phyloP scores from a whole-genome alignment of 1,140 invertebrate genomes.

The Calephelis virginiensis region DNA sequence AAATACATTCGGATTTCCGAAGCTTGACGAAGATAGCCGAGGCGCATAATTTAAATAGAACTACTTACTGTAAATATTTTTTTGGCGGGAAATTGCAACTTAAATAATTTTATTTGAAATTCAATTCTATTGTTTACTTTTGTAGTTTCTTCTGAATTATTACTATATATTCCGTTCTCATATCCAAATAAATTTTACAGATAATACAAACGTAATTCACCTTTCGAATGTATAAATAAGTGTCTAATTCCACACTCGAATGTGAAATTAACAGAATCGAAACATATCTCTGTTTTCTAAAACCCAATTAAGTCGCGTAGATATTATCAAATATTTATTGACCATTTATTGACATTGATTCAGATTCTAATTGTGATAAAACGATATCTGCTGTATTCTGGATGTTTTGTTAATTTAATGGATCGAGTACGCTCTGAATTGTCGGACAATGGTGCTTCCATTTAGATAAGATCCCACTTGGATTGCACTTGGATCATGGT shows the following conservation, averaged over 20 bases:
- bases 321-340: slow-evolving; percentile 13
- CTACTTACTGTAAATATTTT: too few species aligned
- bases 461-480: slow-evolving; percentile 7
- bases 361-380: slow-evolving; percentile 9
- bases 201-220: too few species aligned
- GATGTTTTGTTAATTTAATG: slow-evolving; percentile 2
- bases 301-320: slow-evolving; percentile 5
- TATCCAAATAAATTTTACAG: too few species aligned
- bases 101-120: too few species aligned
- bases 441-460: neutral
- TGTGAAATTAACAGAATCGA: neutral
- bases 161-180: too few species aligned
- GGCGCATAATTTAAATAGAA: too few species aligned
- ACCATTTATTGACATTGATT: slow-evolving; percentile 12
- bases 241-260: neutral
- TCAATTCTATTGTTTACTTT: too few species aligned
- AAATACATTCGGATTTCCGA: too few species aligned
- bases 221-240: too few species aligned
- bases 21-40: too few species aligned
- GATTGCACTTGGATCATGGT: neutral
- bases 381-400: neutral
- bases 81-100: too few species aligned
- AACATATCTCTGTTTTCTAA: slow-evolving; percentile 3
- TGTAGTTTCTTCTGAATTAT: too few species aligned
- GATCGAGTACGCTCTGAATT: neutral